Conservation (phyloP, 2,797 vertebrate species). For the Gambusia yucatana region DNA sequence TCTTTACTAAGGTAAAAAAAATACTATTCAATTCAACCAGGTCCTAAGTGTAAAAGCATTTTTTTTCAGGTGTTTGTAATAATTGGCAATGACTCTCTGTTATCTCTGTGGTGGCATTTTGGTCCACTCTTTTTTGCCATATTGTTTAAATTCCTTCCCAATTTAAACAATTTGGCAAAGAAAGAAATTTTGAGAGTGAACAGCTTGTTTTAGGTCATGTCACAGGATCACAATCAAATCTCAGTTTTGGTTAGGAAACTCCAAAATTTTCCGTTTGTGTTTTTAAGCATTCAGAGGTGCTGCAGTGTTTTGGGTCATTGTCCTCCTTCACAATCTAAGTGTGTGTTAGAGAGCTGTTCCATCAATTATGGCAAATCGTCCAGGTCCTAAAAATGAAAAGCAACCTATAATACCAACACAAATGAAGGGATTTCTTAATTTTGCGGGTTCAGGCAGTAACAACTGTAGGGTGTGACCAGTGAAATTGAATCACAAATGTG, state of each 20-base stretch:
- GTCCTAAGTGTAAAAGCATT: background rate
- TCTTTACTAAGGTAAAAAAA: background rate
- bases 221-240: background rate
- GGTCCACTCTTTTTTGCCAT: background rate
- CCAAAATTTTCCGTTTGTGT: background rate
- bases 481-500: background rate
- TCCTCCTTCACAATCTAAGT: background rate
- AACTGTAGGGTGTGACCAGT: background rate
- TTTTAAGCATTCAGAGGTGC: background rate
- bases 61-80: background rate
- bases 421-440: background rate
- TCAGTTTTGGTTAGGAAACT: background rate
- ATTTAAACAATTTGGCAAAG: no score
- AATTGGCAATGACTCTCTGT: background rate
- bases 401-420: background rate
- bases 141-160: background rate
- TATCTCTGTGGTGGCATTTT: background rate
- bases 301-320: background rate
- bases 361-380: background rate
- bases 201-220: background rate
- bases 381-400: background rate
- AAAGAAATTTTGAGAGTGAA: background rate
- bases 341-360: no score
- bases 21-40: background rate
- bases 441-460: background rate